phyloP scores from a whole-genome alignment of 2,888 invertebrate genomes.

The Himalopsyche kuldschensis region DNA sequence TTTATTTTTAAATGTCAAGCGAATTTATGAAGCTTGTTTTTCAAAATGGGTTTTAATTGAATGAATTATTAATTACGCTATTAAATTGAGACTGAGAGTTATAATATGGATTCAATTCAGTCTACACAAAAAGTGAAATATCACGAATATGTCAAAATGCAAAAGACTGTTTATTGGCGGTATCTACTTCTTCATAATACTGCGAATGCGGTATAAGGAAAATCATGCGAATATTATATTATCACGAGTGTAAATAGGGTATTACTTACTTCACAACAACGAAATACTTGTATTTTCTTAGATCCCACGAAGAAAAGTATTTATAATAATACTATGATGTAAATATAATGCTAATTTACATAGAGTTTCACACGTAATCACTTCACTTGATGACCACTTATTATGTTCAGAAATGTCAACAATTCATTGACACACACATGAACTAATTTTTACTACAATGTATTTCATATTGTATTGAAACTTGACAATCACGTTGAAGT shows the following conservation, averaged over 20 bases:
- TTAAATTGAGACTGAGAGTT: no score
- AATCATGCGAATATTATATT: not conserved
- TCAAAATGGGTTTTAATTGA: no score
- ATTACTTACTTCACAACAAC: not conserved
- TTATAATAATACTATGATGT: not conserved
- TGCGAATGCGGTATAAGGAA: not conserved
- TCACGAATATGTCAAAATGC: no score
- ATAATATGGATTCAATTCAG: no score
- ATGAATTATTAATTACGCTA: no score
- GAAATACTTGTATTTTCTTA: not conserved
- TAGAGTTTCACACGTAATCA: not conserved
- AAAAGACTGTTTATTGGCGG: no score
- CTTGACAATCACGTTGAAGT: not conserved
- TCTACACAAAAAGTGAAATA: no score
- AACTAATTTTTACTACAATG: not conserved
- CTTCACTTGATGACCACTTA: not conserved
- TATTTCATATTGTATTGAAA: not conserved
- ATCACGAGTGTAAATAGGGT: not conserved
- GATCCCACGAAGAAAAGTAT: not conserved
- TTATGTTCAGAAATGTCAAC: not conserved
- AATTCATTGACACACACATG: not conserved
- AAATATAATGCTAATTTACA: not conserved
- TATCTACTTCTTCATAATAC: no score
- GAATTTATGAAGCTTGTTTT: no score
- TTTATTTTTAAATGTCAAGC: no score